These are phyloP conservation scores for Drosophila neocordata DNA, from an alignment of 1,140 invertebrate genomes.

Conservation along the genomic window DNA sequence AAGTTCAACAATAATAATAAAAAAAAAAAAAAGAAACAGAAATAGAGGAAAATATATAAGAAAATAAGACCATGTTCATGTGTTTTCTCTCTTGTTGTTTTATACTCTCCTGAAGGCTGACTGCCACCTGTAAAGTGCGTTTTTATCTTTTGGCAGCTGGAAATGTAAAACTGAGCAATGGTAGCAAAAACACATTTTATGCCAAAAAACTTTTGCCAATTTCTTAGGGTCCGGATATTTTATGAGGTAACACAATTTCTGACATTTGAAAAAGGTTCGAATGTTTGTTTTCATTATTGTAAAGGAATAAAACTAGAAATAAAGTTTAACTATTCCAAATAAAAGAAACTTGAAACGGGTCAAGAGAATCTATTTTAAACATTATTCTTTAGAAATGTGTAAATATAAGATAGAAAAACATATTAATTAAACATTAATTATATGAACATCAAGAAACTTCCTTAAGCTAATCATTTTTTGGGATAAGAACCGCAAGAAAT, in stretches of 20 bases:
- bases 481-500: no score
- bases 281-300: background rate
- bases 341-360: no score
- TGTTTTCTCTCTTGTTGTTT: constrained; percentile 26
- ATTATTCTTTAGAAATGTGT: no score
- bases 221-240: constrained; percentile 28
- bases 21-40: constrained; percentile 26
- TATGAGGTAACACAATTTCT: background rate
- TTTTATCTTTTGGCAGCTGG: constrained; percentile 72
- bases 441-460: no score
- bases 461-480: no score
- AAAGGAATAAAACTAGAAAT: no score
- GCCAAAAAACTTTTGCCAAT: constrained; percentile 31
- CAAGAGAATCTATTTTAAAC: no score
- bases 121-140: constrained; percentile 59
- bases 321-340: no score
- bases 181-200: background rate
- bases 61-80: constrained; percentile 44
- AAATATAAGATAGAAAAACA: no score
- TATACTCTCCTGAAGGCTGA: background rate
- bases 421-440: no score
- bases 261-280: background rate
- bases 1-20: constrained; percentile 77
- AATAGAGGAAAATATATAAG: constrained; percentile 9
- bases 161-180: constrained; percentile 25